These are phyloP conservation scores for Laticauda laticaudata DNA, from an alignment of 2,113 vertebrate species.

Conservation along the genomic window DNA sequence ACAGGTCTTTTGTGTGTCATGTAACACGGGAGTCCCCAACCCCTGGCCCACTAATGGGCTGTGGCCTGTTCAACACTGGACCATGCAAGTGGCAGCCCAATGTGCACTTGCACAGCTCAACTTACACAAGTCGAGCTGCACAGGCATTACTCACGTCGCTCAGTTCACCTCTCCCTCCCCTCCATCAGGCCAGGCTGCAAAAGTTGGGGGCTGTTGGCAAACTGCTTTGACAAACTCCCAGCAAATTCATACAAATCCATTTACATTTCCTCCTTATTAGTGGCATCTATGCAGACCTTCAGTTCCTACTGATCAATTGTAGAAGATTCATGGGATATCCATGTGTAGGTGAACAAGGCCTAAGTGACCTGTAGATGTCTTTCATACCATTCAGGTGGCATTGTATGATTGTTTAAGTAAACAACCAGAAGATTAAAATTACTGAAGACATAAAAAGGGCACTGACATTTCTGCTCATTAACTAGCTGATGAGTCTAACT, in stretches of 20 bases:
- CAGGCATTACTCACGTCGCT: rapidly evolving
- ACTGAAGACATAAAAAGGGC: slow-evolving; percentile 38
- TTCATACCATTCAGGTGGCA: not conserved
- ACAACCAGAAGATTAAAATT: slow-evolving; percentile 43
- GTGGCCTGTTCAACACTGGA: not conserved
- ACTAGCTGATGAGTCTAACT: slow-evolving; percentile 40
- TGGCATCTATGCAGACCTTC: not conserved
- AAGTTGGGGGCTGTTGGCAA: not conserved
- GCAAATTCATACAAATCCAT: not conserved
- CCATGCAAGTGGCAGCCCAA: not conserved
- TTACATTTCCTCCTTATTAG: not conserved
- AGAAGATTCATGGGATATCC: not conserved
- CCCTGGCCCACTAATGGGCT: no score
- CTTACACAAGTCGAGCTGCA: not conserved
- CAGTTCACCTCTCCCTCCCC: not conserved
- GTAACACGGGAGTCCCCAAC: not conserved
- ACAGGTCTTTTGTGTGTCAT: not conserved
- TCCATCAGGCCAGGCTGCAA: not conserved
- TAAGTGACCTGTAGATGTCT: not conserved
- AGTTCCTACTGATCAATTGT: no score
- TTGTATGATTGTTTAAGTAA: slow-evolving; percentile 28
- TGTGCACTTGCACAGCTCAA: not conserved
- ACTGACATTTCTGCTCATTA: slow-evolving; percentile 38
- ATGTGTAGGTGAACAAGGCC: not conserved
- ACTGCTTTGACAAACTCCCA: not conserved